Conservation (phyloP, 2,888 invertebrate genomes). For the Parelbella ahira region DNA sequence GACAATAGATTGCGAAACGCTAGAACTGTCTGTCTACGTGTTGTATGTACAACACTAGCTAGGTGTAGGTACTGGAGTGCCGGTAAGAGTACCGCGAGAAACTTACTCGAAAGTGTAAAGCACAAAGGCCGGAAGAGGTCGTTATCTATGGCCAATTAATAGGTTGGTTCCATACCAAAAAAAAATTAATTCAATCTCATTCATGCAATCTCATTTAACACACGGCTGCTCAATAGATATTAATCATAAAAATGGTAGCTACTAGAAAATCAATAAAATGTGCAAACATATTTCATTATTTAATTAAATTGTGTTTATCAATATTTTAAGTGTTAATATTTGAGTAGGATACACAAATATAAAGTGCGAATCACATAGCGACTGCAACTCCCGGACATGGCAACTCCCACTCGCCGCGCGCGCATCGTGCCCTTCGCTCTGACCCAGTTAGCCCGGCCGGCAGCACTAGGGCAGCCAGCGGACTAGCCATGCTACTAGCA, state of each 20-base stretch:
- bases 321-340: no score
- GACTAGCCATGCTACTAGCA: neutral
- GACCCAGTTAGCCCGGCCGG: constrained; percentile 37
- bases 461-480: constrained; percentile 19
- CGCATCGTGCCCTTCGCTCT: constrained; percentile 43
- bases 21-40: neutral
- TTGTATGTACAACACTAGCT: neutral
- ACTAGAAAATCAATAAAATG: no score
- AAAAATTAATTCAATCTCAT: no score
- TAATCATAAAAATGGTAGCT: no score
- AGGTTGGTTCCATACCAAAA: neutral
- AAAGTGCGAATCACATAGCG: no score
- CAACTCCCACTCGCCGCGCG: constrained; percentile 30
- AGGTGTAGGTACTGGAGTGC: neutral
- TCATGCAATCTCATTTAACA: no score
- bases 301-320: no score
- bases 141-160: neutral
- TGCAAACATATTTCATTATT: no score
- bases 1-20: constrained; percentile 58
- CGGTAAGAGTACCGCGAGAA: constrained; percentile 6
- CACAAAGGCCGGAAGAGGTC: constrained; percentile 20
- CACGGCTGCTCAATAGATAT: no score
- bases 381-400: constrained; percentile 32
- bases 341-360: no score
- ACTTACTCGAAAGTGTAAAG: constrained; percentile 11